A percentile compares a stretch with the other conserved stretches of the same genome.
phyloP scores from a whole-genome alignment of 2,113 vertebrate species.

The Pteropus alecto region DNA sequence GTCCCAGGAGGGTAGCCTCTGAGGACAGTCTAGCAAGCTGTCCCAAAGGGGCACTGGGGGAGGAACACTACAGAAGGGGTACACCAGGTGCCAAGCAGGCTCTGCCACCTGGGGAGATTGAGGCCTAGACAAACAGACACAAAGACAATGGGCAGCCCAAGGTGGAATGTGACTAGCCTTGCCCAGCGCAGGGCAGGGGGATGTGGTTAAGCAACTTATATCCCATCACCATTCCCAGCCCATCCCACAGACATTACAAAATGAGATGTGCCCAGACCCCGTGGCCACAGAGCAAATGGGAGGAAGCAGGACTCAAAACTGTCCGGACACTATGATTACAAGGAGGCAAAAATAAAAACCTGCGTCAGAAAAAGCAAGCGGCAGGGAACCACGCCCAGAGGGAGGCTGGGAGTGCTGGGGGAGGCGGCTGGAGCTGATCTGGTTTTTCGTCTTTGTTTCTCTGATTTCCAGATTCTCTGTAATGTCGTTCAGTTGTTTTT shows the following conservation, averaged over 20 bases:
- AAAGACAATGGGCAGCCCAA: not conserved
- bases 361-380: slow-evolving; percentile 55
- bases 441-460: slow-evolving; percentile 57
- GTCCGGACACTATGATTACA: slow-evolving; percentile 59
- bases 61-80: not conserved
- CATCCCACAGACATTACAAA: slow-evolving; percentile 12
- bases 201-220: not conserved
- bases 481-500: slow-evolving; percentile 43
- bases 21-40: not conserved
- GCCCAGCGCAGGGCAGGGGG: not conserved
- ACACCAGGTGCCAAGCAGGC: not conserved
- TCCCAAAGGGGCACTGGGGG: not conserved
- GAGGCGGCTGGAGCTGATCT: not conserved
- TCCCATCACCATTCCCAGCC: not conserved
- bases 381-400: slow-evolving; percentile 45
- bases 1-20: not conserved
- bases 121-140: not conserved
- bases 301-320: slow-evolving; percentile 27
- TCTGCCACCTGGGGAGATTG: not conserved
- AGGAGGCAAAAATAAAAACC: slow-evolving; percentile 70
- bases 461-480: slow-evolving; percentile 53
- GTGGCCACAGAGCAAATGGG: not conserved
- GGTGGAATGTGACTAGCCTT: not conserved
- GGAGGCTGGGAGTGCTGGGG: not conserved
- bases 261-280: slow-evolving; percentile 9